These are phyloP conservation scores for Aphelinus certus DNA, from an alignment of 1,140 invertebrate species.

Conservation along the genomic window DNA sequence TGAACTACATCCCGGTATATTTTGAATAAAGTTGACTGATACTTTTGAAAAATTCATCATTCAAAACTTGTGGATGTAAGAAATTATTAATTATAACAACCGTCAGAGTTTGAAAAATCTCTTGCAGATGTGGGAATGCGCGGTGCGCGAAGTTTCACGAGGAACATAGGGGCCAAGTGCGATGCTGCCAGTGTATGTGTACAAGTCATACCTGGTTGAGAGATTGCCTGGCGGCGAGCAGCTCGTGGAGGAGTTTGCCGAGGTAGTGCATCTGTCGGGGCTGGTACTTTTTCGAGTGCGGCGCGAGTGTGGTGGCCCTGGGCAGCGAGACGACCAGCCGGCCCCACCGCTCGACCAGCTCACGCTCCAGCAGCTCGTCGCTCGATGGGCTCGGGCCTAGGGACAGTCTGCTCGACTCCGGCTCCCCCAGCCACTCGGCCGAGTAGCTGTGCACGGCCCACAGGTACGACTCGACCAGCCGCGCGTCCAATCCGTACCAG, in stretches of 20 bases:
- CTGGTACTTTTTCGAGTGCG: conserved; percentile 53
- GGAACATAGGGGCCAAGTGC: too few species aligned
- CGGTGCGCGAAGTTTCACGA: too few species aligned
- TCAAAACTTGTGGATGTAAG: too few species aligned
- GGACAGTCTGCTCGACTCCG: neutral
- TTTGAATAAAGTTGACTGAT: too few species aligned
- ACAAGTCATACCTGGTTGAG: neutral
- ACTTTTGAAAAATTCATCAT: too few species aligned
- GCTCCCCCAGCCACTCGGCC: conserved; percentile 25
- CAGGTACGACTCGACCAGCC: conserved; percentile 50
- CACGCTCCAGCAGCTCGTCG: conserved; percentile 47
- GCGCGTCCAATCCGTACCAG: conserved; percentile 48
- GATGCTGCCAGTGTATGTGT: too few species aligned
- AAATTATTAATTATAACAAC: too few species aligned
- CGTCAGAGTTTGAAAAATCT: too few species aligned
- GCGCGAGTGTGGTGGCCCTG: conserved; percentile 42
- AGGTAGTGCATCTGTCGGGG: conserved; percentile 63
- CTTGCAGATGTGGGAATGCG: too few species aligned
- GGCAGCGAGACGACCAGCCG: conserved; percentile 49
- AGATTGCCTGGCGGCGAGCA: conserved; percentile 44
- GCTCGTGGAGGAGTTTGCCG: conserved; percentile 51
- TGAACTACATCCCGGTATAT: too few species aligned
- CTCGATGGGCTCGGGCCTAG: neutral
- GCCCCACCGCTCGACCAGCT: conserved; percentile 50
- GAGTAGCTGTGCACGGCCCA: conserved; percentile 43